These are phyloP conservation scores for Myodes glareolus DNA, from an alignment of 2,113 vertebrate genomes.

Conservation along the genomic window DNA sequence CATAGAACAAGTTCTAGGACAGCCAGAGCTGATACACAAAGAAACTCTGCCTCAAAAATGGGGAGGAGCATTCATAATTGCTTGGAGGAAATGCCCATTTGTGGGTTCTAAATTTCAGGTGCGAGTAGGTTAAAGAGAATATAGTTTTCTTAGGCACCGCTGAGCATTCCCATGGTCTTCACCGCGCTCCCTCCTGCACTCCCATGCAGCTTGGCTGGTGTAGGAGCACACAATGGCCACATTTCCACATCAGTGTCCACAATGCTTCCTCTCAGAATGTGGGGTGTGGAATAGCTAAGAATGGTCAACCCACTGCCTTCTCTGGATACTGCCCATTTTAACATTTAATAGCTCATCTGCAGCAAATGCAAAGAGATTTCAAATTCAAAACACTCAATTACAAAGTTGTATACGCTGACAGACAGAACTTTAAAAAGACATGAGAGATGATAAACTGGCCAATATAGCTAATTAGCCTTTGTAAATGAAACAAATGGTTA, in stretches of 20 bases:
- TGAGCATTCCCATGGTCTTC: background rate
- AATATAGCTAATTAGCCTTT: background rate
- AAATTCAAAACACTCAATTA: conserved; percentile 28
- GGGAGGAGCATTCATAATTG: background rate
- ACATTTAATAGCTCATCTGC: background rate
- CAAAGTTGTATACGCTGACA: background rate
- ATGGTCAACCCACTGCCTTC: background rate
- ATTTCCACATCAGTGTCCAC: background rate
- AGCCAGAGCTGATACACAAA: background rate
- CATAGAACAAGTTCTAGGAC: background rate
- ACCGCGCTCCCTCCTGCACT: background rate
- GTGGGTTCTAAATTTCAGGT: background rate
- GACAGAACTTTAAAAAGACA: conserved; percentile 8
- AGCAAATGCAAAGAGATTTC: conserved; percentile 16
- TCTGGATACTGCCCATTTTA: background rate
- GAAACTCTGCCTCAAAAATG: background rate
- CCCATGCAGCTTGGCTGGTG: accelerated
- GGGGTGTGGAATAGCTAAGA: background rate
- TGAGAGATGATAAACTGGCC: background rate
- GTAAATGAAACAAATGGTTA: conserved; percentile 28
- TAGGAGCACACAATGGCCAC: background rate
- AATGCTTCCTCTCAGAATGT: background rate
- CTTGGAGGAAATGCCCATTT: background rate
- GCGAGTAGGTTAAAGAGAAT: background rate
- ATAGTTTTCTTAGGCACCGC: background rate